These are phyloP conservation scores for Eunapius fragilis DNA, from an alignment of 37 sponge, comb jelly and placozoan genomes.

Conservation along the genomic window DNA sequence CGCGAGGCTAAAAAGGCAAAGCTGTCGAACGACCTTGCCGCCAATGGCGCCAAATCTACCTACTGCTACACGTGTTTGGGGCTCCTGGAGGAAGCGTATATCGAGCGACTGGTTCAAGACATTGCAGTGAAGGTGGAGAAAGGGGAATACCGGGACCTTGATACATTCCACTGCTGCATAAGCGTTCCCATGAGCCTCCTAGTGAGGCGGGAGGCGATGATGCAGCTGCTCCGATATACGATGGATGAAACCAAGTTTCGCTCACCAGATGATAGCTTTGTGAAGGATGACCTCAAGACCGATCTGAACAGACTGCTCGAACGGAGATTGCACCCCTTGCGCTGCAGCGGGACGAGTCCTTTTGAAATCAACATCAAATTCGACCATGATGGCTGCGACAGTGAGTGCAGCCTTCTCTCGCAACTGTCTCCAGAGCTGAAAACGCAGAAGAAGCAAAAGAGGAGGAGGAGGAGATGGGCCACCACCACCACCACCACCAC, in stretches of 20 bases:
- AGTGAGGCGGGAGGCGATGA: constrained; percentile 5
- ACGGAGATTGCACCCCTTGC: background rate
- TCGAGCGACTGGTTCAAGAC: constrained; percentile 1
- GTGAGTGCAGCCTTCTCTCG: constrained; percentile 21
- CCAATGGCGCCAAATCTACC: background rate
- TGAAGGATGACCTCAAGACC: constrained; percentile 31
- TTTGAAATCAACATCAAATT: constrained; percentile 49
- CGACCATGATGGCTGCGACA: constrained; percentile 1
- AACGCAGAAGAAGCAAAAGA: constrained; percentile 3
- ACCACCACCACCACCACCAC: too few relatives aligned
- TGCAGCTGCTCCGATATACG: background rate
- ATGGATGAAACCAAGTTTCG: background rate
- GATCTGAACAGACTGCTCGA: constrained; percentile 4
- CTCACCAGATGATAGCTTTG: constrained; percentile 20
- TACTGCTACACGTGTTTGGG: constrained; percentile 44
- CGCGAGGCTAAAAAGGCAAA: background rate
- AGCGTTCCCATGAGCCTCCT: constrained; percentile 35
- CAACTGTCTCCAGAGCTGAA: constrained; percentile 19
- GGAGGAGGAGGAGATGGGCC: background rate
- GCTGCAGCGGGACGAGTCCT: constrained; percentile 11
- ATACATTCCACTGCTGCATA: constrained; percentile 34
- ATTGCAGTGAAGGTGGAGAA: constrained; percentile 20
- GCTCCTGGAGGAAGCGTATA: constrained; percentile 3
- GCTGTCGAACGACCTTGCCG: background rate
- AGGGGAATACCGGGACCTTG: constrained; percentile 25